Conservation (phyloP, 2,797 vertebrate genomes). For the Oreochromis grahami region DNA sequence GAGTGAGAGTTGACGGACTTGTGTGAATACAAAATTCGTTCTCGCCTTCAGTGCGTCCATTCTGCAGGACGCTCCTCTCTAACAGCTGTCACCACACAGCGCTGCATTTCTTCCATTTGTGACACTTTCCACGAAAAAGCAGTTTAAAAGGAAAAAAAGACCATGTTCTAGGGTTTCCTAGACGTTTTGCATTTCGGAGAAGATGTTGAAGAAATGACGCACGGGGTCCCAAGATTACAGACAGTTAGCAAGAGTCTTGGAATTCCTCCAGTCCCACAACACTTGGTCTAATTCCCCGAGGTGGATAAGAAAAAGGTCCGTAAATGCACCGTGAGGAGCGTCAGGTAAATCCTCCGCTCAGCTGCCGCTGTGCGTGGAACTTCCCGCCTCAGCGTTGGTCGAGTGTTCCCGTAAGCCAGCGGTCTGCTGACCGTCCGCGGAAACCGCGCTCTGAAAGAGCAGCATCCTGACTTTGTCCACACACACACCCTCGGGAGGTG, state of each 20-base stretch:
- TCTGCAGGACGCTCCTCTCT: not conserved
- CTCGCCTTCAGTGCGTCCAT: not conserved
- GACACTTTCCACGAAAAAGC: not conserved
- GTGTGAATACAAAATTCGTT: not conserved
- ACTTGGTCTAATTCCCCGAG: not conserved
- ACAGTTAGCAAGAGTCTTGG: slow-evolving; percentile 5
- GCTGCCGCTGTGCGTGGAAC: not conserved
- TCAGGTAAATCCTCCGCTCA: not conserved
- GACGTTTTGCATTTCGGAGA: not conserved
- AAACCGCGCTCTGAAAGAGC: not conserved
- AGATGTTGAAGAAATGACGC: not conserved
- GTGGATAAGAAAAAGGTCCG: not conserved
- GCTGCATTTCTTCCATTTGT: not conserved
- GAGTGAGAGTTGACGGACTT: not conserved
- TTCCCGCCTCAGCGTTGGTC: not conserved
- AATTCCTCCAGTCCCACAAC: slow-evolving; percentile 5
- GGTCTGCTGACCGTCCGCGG: not conserved
- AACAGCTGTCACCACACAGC: not conserved
- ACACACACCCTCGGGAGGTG: not conserved
- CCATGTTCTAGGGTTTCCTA: not conserved
- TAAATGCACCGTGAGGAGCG: not conserved
- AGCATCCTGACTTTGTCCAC: not conserved
- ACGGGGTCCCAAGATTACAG: not conserved
- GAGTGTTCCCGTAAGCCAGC: not conserved
- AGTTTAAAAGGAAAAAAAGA: not conserved